A percentile compares a stretch with the other conserved stretches of the same genome.
These are phyloP conservation scores for Gibbula magus DNA, from an alignment of 2,888 invertebrate species.

Conservation along the genomic window DNA sequence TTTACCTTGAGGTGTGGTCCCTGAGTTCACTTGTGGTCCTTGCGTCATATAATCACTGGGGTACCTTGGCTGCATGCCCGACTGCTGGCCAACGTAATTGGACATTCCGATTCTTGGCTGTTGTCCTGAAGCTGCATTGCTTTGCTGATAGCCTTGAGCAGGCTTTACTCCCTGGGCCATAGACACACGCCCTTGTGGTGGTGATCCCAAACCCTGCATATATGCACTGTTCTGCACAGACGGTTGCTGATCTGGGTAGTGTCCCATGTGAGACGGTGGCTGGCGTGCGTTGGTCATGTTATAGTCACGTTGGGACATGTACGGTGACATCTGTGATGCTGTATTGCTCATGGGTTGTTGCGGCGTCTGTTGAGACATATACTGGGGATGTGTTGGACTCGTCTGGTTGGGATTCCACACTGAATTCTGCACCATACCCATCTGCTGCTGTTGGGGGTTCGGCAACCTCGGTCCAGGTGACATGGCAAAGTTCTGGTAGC, in stretches of 20 bases:
- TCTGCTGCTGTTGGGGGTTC: constrained; percentile 51
- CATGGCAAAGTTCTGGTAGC: constrained; percentile 36
- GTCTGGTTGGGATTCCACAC: constrained; percentile 53
- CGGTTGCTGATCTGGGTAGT: constrained; percentile 33
- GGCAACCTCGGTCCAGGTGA: constrained; percentile 51
- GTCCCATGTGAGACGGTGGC: constrained; percentile 41
- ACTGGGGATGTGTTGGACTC: constrained; percentile 47
- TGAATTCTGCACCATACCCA: constrained; percentile 46
- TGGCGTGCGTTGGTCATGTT: constrained; percentile 46
- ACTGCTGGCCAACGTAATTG: constrained; percentile 20
- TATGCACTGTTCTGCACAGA: constrained; percentile 33
- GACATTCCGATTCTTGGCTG: constrained; percentile 6
- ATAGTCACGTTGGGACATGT: constrained; percentile 60
- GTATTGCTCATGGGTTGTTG: constrained; percentile 35
- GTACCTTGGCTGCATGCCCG: constrained; percentile 26
- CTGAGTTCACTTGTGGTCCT: constrained; percentile 34
- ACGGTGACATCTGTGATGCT: constrained; percentile 33
- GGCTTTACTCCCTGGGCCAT: constrained; percentile 32
- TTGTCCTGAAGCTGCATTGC: constrained; percentile 8
- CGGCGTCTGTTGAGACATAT: constrained; percentile 41
- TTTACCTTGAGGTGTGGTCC: constrained; percentile 26
- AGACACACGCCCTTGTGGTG: constrained; percentile 38
- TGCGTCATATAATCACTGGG: constrained; percentile 33
- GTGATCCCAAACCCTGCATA: constrained; percentile 55
- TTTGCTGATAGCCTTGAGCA: constrained; percentile 35